Base-by-base conservation (phyloP, 2,797 vertebrate species). In the Hemibagrus guttatus region DNA sequence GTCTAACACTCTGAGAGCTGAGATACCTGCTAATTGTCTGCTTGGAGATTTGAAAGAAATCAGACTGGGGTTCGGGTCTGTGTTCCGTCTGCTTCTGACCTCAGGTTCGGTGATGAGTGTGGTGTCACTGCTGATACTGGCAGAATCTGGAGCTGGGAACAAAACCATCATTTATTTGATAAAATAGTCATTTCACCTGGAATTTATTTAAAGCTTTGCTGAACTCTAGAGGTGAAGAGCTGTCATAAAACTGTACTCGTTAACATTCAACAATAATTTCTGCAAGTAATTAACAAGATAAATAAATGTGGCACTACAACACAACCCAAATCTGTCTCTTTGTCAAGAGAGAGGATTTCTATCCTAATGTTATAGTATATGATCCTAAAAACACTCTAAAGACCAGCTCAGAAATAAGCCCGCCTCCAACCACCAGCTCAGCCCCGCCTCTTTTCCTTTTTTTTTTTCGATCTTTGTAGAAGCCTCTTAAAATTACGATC, bases 1-100 rank as follows among this genome's bases (percentile, higher is more conserved):
- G 28, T 28, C 26, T 54, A 17, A 75, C n/a, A 28, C 2, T 16
- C 28, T 12, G 6, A 42, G 78, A 4, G 26, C 2, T 63, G 68
- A 17, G 74, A 31, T 94, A 94, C 95, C 95, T 91, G 94, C 93
- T 75, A 94, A 90, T 49, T 88, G 84, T 82, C 87, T 93, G 88
- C 74, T 46, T 63, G 64, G 21, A 68, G 90, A 72, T 83, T 85
- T 85, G 4, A 69, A 71, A 86, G 84, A 85, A 82, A 6, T 4
- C 78, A 54, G 81, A 52, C 49, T 28, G 31, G 42, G 85, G 52
- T 88, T 91, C 42, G 49, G 42, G 6, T 12, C 14, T 35, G 83
- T 58, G 74, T 85, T 88, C 74, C 52, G 82, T 59, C 90, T 76
- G 61, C 35, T 3, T 72, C 4, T 4, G 61, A 6, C 42, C 21